Conservation (phyloP, 2,797 vertebrate species). For the Tokudaia tokunoshimensis region DNA sequence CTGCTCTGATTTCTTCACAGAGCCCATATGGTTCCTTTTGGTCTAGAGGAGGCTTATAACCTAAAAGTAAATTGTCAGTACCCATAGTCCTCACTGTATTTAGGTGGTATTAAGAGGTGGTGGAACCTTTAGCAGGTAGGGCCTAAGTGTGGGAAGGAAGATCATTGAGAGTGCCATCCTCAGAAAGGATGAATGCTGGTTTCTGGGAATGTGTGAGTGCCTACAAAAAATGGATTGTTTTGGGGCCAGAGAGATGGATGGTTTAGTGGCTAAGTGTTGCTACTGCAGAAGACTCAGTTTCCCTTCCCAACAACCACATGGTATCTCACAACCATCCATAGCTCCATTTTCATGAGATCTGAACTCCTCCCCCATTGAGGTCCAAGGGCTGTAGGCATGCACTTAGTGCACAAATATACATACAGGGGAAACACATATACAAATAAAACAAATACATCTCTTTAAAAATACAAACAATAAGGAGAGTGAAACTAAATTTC, state of each 20-base stretch:
- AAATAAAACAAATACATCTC: not conserved
- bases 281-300: not conserved
- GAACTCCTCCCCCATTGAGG: not conserved
- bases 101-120: not conserved
- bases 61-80: not conserved
- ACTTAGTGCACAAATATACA: not conserved
- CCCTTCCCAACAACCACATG: no score
- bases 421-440: not conserved
- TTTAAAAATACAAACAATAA: not conserved
- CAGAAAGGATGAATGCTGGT: not conserved
- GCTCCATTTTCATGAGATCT: not conserved
- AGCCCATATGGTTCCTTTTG: not conserved
- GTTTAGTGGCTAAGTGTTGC: not conserved
- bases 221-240: not conserved
- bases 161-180: not conserved
- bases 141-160: not conserved
- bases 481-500: not conserved
- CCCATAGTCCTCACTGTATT: not conserved
- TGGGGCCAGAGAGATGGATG: not conserved
- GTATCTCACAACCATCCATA: not conserved
- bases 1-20: not conserved
- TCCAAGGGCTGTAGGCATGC: no score
- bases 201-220: not conserved
- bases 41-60: not conserved
- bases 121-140: not conserved